Base-by-base conservation (phyloP, 2,888 invertebrate genomes). In the Drosophila falleni region DNA sequence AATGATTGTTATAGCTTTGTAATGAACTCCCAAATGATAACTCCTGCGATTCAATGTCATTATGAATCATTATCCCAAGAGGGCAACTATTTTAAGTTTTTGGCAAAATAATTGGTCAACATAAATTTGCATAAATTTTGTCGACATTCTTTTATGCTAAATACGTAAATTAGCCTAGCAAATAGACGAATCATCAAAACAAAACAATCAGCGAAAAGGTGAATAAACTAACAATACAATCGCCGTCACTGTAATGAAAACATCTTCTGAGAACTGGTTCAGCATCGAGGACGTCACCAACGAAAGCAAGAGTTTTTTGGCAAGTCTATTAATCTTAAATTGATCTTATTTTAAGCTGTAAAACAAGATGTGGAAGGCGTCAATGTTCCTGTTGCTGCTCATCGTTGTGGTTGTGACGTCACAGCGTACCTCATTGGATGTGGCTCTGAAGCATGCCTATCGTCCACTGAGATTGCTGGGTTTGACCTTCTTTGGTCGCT, bases 341-440 rank as follows among this genome's bases (percentile, higher is more conserved):
- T 29, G 26, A 58, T 37, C 46, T 37, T 8, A 35, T 67, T 58
- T 26, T 37, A 23, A 71, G 74, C 26, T 64, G 71, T 42, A 33
- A 33, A 37, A 39, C 58, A 39, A 39, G 44, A 80, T 76, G 80
- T 19, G 6, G 16, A 50, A 47, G 58, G 47, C 71, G 56, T 62
- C 84, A 53, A 51, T 72, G 39, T 41, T 72, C 16, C 62, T 77
- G 33, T 44, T 75, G 23, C 51, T 78, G 50, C 37, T 89, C 39
- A 49, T 77, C 58, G 15, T 59, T 16, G 51, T 62, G 29, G 35
- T 26, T 10, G 81, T 80, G 73, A 60, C 71, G 61, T 78, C 85
- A 60, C 91, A 91, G 71, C 91, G 91, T 5, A 92, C 91, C 33
- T 63, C 81, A 44, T 68, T 91, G 72, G 92, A 91, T 68, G 80